Conservation (phyloP, 2,797 vertebrate species). For the Sebastes cheni region DNA sequence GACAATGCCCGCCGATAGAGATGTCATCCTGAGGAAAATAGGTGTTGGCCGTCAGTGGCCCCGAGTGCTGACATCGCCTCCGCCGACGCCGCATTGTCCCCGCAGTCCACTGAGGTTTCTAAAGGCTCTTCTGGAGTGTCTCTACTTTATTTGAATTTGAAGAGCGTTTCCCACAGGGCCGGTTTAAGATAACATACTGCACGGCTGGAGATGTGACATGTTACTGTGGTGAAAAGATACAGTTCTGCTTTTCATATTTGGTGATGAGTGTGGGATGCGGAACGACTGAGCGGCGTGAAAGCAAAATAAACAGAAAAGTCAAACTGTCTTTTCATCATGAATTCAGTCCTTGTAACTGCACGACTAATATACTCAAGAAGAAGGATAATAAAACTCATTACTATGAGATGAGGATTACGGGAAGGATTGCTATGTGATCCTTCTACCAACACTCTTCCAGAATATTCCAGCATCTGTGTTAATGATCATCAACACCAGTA, state of each 20-base stretch:
- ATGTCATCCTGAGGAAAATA: constrained; percentile 70
- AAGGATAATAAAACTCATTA: constrained; percentile 51
- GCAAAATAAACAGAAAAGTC: background rate
- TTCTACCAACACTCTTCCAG: constrained; percentile 25
- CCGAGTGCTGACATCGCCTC: constrained; percentile 43
- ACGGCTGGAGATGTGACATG: constrained; percentile 34
- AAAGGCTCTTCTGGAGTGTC: constrained; percentile 31
- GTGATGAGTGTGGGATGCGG: background rate
- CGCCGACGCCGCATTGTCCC: constrained; percentile 33
- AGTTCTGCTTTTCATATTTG: constrained; percentile 17
- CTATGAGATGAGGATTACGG: constrained; percentile 55
- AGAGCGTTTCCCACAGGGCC: constrained; percentile 49
- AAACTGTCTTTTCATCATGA: background rate
- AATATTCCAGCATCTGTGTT: constrained; percentile 29
- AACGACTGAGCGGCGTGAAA: background rate
- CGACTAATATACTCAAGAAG: constrained; percentile 42
- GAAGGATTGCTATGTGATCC: constrained; percentile 40
- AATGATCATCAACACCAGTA: constrained; percentile 36
- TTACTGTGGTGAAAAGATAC: constrained; percentile 20
- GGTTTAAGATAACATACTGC: constrained; percentile 49
- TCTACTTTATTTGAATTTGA: constrained; percentile 62
- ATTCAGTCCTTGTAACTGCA: constrained; percentile 31
- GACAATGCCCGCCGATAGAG: constrained; percentile 70
- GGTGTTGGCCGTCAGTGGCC: constrained; percentile 57
- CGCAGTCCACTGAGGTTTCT: constrained; percentile 46